These are phyloP conservation scores for Spodoptera litura DNA, from an alignment of 1,140 invertebrate species.

Conservation along the genomic window DNA sequence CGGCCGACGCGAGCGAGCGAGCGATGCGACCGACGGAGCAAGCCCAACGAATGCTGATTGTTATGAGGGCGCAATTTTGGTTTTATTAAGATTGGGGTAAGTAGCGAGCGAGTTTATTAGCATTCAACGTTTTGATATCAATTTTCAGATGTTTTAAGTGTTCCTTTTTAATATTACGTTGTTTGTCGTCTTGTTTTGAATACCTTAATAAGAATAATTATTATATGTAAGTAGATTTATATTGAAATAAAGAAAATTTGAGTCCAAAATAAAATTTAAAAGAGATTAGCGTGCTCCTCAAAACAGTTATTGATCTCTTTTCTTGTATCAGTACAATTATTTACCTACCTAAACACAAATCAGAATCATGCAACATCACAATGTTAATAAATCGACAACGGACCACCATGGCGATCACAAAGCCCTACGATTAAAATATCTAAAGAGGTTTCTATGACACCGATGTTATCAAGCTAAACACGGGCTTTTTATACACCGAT, in stretches of 20 bases:
- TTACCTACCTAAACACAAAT: too few relatives aligned
- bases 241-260: too few relatives aligned
- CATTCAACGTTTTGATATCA: too few relatives aligned
- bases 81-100: background rate
- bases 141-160: too few relatives aligned
- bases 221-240: too few relatives aligned
- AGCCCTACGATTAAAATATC: conserved; percentile 45
- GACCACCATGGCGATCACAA: conserved; percentile 58
- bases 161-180: too few relatives aligned
- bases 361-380: conserved; percentile 31
- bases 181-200: too few relatives aligned
- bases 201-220: too few relatives aligned
- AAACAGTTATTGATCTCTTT: too few relatives aligned
- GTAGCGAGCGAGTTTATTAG: background rate
- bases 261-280: too few relatives aligned
- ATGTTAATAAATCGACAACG: conserved; percentile 60
- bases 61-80: conserved; percentile 1
- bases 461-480: conserved; percentile 71
- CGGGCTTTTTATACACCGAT: conserved; percentile 62
- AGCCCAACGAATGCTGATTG: conserved; percentile 41
- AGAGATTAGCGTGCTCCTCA: too few relatives aligned
- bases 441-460: conserved; percentile 61
- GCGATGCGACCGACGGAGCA: background rate
- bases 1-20: conserved; percentile 4
- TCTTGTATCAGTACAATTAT: too few relatives aligned